Evolutionary conservation across 2,888 invertebrate genomes (phyloP).

Genomic region (Archaeoteleia sp.): DNA sequence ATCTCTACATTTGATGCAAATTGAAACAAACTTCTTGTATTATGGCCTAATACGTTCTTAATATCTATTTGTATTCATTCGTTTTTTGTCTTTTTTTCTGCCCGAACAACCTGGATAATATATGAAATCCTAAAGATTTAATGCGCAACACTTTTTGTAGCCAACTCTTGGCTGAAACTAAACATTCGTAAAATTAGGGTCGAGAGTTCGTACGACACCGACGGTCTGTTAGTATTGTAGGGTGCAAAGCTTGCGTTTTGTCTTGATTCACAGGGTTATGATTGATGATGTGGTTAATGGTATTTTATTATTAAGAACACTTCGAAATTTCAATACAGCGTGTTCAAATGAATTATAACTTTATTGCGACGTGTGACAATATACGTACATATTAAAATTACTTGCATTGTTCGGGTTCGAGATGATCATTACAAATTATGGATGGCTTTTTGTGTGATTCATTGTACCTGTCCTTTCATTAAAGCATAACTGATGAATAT

Average conservation of each 20-base stretch:
- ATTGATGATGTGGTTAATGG: constrained; percentile 68
- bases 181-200: constrained; percentile 27
- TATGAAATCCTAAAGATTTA: no score
- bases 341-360: constrained; percentile 62
- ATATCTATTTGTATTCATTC: no score
- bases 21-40: no score
- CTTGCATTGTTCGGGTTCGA: constrained; percentile 17
- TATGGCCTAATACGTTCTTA: no score
- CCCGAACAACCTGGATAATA: no score
- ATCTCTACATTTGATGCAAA: no score
- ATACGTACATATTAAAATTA: constrained; percentile 17
- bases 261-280: constrained; percentile 63
- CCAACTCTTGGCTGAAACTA: constrained; percentile 8
- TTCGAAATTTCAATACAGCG: constrained; percentile 48
- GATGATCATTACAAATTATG: not conserved
- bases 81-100: no score
- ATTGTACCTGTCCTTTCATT: no score
- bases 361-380: constrained; percentile 15
- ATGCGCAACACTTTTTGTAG: no score
- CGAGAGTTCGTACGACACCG: constrained; percentile 33
- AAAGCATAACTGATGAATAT: no score
- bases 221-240: constrained; percentile 11
- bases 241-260: constrained; percentile 60
- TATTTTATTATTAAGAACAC: constrained; percentile 68
- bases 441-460: not conserved